phyloP scores from a whole-genome alignment of 2,797 vertebrate genomes.

The Hapalemur alaotrensis region DNA sequence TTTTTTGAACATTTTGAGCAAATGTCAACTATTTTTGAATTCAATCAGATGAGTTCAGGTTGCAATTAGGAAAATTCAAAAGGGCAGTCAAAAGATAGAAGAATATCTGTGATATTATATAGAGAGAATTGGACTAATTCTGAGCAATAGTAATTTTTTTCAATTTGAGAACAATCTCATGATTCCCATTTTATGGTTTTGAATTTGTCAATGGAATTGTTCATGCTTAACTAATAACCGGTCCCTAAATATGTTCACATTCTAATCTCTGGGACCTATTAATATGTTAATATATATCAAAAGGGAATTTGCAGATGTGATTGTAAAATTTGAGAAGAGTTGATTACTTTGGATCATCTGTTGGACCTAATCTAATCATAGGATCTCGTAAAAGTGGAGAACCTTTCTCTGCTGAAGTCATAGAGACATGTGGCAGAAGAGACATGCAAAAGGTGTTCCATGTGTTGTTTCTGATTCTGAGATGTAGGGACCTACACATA shows the following conservation, averaged over 20 bases:
- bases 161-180: background rate
- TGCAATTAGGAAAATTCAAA: background rate
- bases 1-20: constrained; percentile 23
- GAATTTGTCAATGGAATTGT: background rate
- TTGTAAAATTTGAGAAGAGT: background rate
- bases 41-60: background rate
- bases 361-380: background rate
- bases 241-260: background rate
- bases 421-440: background rate
- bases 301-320: background rate
- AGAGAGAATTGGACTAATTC: background rate
- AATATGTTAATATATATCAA: background rate
- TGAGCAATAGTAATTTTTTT: background rate
- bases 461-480: background rate
- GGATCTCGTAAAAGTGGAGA: background rate
- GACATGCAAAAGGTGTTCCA: background rate
- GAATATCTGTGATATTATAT: background rate
- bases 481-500: background rate
- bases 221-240: background rate
- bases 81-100: background rate
- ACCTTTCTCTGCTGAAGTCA: background rate
- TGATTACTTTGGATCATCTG: background rate
- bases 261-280: background rate
- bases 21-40: constrained; percentile 20
- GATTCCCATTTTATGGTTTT: background rate